A percentile compares a stretch with the other conserved stretches of the same genome.
Evolutionary conservation across 2,888 invertebrate genomes (phyloP).

Genomic region (Eledone cirrhosa): DNA sequence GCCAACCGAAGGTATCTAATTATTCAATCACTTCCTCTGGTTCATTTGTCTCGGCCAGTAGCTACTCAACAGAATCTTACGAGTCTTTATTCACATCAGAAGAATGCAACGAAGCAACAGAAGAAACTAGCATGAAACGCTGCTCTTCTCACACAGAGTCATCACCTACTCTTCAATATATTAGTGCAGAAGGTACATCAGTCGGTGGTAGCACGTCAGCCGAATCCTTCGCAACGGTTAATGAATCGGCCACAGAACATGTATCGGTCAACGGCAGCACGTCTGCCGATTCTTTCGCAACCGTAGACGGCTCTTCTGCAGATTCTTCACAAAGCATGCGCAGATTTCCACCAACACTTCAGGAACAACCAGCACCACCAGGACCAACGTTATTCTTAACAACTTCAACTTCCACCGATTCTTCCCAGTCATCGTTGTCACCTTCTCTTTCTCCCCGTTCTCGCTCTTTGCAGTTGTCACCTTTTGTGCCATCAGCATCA

Average conservation of each 20-base stretch:
- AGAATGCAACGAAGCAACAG: background rate
- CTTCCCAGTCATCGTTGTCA: too few species aligned
- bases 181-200: background rate
- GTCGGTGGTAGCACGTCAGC: slow-evolving; percentile 17
- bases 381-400: too few species aligned
- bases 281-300: background rate
- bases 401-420: too few species aligned
- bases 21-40: background rate
- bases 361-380: too few species aligned
- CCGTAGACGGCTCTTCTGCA: background rate
- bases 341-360: too few species aligned
- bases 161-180: background rate
- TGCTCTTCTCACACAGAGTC: too few species aligned
- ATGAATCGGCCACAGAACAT: slow-evolving; percentile 3
- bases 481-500: too few species aligned
- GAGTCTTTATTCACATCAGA: slow-evolving; percentile 16
- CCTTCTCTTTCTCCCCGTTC: too few species aligned
- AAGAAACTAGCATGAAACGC: background rate
- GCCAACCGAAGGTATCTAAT: background rate
- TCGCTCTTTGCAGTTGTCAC: too few species aligned
- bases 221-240: slow-evolving; percentile 4
- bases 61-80: background rate
- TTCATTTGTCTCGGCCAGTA: slow-evolving; percentile 9
- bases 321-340: too few species aligned
- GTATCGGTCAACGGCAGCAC: slow-evolving; percentile 8